Conservation (phyloP, 2,113 vertebrate genomes). For the Percina caprodes region DNA sequence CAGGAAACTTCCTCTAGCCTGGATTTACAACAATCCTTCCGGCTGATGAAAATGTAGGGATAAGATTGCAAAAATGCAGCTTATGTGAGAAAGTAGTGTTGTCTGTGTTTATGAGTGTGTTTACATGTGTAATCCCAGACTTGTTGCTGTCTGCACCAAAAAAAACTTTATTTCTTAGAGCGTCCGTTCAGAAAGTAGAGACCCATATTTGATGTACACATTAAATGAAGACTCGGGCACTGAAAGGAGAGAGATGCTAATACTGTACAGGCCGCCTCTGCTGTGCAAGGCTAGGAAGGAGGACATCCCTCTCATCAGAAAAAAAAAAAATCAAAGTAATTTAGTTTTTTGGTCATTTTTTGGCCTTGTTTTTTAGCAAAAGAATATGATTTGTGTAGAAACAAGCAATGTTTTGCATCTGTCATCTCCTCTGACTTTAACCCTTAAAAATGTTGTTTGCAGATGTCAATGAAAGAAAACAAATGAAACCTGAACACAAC, state of each 20-base stretch:
- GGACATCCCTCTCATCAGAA: constrained; percentile 36
- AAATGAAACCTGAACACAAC: constrained; percentile 87
- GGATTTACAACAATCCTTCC: constrained; percentile 6
- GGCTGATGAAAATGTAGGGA: neutral
- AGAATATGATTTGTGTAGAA: constrained; percentile 86
- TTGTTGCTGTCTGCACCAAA: constrained; percentile 66
- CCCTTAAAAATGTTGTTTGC: constrained; percentile 57
- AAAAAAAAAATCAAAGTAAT: constrained; percentile 49
- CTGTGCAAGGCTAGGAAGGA: constrained; percentile 57
- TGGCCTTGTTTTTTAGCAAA: constrained; percentile 76
- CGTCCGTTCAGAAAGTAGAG: constrained; percentile 70
- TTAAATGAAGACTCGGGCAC: constrained; percentile 69
- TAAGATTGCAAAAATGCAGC: constrained; percentile 14
- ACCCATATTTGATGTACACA: constrained; percentile 73
- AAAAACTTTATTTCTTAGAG: constrained; percentile 73
- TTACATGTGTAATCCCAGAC: constrained; percentile 52
- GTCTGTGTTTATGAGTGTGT: constrained; percentile 7
- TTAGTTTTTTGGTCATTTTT: constrained; percentile 78
- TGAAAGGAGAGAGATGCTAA: constrained; percentile 69
- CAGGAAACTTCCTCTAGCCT: constrained; percentile 41
- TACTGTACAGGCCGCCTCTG: constrained; percentile 66
- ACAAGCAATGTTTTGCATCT: constrained; percentile 88
- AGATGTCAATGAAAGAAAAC: constrained; percentile 56
- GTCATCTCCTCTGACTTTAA: constrained; percentile 55
- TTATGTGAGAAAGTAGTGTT: neutral